Conservation (phyloP, 2,113 vertebrate genomes). For the Forbesichthys agassizii region DNA sequence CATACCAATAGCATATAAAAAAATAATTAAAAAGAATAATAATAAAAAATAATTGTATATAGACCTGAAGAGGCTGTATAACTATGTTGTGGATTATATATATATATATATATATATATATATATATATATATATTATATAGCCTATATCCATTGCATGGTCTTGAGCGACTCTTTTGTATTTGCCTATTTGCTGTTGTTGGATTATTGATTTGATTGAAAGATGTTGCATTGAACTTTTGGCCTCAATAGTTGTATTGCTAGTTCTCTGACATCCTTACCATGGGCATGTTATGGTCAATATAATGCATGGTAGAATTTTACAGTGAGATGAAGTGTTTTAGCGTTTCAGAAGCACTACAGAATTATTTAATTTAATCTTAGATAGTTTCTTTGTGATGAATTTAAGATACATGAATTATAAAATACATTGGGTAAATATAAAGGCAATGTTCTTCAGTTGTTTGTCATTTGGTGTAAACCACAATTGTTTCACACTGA, state of each 20-base stretch:
- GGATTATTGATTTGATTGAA: conserved; percentile 9
- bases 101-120: too few species aligned
- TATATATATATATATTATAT: too few species aligned
- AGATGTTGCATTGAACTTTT: conserved; percentile 9
- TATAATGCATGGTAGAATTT: too few species aligned
- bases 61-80: too few species aligned
- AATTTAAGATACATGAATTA: conserved; percentile 14
- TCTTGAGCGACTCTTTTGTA: too few species aligned
- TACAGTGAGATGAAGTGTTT: too few species aligned
- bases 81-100: too few species aligned
- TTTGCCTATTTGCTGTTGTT: conserved; percentile 1
- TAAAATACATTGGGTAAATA: not conserved
- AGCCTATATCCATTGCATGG: too few species aligned
- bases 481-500: conserved; percentile 39
- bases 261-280: not conserved
- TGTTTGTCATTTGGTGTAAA: conserved; percentile 26
- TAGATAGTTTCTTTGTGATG: conserved; percentile 23
- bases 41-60: too few species aligned
- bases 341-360: too few species aligned
- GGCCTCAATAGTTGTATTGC: conserved; percentile 5
- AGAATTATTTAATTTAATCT: not conserved
- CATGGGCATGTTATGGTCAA: not conserved
- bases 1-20: too few species aligned
- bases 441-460: not conserved
- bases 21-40: too few species aligned